Evolutionary conservation across 2,797 vertebrate genomes (phyloP).

Genomic region (Potorous gilbertii): DNA sequence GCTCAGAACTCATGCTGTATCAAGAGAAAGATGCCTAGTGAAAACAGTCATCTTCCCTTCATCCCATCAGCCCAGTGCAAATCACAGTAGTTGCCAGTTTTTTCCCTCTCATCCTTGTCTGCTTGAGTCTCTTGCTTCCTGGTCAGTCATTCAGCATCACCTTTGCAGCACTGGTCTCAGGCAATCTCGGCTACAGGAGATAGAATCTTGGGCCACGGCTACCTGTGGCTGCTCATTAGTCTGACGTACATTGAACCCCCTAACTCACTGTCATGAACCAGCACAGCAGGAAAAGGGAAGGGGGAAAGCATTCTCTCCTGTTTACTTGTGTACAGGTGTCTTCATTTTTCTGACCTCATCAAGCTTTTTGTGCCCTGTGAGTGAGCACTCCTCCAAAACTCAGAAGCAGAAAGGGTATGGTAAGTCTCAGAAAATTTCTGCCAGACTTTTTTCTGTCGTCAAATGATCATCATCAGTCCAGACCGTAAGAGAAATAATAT

Average conservation of each 20-base stretch:
- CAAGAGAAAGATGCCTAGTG: neutral
- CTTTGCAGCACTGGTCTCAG: neutral
- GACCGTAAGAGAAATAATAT: neutral
- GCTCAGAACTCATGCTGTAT: neutral
- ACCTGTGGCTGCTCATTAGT: neutral
- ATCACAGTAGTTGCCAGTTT: too few species aligned
- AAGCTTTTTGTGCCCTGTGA: neutral
- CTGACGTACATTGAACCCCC: neutral
- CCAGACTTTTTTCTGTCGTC: neutral
- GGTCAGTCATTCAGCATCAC: too few species aligned
- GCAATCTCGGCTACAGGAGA: neutral
- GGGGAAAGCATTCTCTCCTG: neutral
- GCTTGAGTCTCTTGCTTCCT: too few species aligned
- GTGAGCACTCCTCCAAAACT: neutral
- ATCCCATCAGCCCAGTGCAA: too few species aligned
- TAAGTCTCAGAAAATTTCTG: neutral
- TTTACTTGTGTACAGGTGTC: neutral
- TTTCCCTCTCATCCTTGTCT: too few species aligned
- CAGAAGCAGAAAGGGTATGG: neutral
- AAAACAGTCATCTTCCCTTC: neutral
- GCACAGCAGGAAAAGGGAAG: neutral
- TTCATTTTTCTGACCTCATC: neutral
- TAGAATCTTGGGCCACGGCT: neutral
- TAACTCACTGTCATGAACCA: neutral
- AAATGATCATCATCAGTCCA: neutral